Evolutionary conservation across 92 coral and sea anemone species (phyloP), one percentile per base, ranked within the genome.

Genomic region (Paramuricea clavata): DNA sequence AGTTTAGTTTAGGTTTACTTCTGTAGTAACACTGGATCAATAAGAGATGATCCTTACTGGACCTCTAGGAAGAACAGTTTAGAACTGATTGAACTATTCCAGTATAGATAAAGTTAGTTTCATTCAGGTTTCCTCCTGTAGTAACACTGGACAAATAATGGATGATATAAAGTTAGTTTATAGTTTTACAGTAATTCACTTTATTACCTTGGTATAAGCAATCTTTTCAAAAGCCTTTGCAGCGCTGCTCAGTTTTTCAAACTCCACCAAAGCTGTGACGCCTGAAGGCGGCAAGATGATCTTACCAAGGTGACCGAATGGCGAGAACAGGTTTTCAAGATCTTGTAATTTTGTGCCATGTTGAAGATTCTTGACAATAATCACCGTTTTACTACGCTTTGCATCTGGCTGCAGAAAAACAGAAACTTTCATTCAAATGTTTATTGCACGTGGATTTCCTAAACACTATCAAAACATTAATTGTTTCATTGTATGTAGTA

Each of bases 201-300:
- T n/a, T n/a, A n/a, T 34, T 86, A 95, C 98, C 98, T 95, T 95
- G 27, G 98, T 88, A 43, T 95, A 95, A 47, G 98, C 98, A 69
- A 95, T 91, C 73, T 95, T 95, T 50, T 94, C 98, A 74, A 96
- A 96, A 27, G 99, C 98, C 57, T 93, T 93, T 76, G 92, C 93
- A 19, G 99, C 99, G 62, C 90, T 82, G 83, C 99, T 93, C 30
- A 94, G 90, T 76, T 96, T 95, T 83, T 78, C 81, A 74, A 93
- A 94, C 80, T 94, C 99, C 13, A 96, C 88, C 30, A 96, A 90
- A 23, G 98, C 99, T 2, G 99, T 94, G 60, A 96, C 95, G 5
- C 98, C 99, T 0, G 99, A 89, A 0, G 98, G 98, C 0, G 99
- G 99, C 32, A 96, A 78, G 16, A 96, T 86, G 11, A 96, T 86